Base-by-base conservation (phyloP, 2,888 invertebrate species). In the Pandemis corylana region DNA sequence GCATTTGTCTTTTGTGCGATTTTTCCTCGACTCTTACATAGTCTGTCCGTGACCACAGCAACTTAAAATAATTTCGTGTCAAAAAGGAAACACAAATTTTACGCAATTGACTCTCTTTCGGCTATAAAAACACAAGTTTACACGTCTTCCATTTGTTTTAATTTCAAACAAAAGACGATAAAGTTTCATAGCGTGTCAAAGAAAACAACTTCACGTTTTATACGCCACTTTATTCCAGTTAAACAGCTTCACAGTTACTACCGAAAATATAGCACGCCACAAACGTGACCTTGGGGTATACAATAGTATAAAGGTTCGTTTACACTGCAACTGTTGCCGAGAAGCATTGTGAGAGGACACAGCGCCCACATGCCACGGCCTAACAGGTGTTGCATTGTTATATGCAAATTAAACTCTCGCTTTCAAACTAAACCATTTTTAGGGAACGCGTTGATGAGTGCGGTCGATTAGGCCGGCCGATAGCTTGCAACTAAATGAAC, bases 401-500 rank as follows among this genome's bases (percentile, higher is more conserved):
- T 89, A 94, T 94, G 94, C 93, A 94, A 94, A 94, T 93, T 92
- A 92, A 86, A 91, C 94, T 94, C 92, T 94, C 94, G 87, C 90
- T 94, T 86, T 93, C 89, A 76, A 81, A 81, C 86, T 86, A 82
- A 88, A 87, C 83, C 83, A 83, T 88, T 91, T 90, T 88, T 91
- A 89, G 88, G 86, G 86, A 80, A 78, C 79, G 76, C 62, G 76
- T 76, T 76, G 56, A 76, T 76, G 66, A 66, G 10, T 66, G 70
- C 53, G 62, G 61, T 36, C 41, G 56, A 61, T 71, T 59, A 44
- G 68, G 20, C 7, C 28, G n/a, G 28, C 10, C 42, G 62, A 71
- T 67, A 59, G 59, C 12, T 28, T 59, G 10, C 28, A 5, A 10
- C 59, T 59, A 59, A 59, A 28, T 59, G 59, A 28, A 12, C 59